A percentile compares a stretch with the other conserved stretches of the same genome.
Conservation (phyloP, 2,888 invertebrate species). For the Sarcophaga rosellei region DNA sequence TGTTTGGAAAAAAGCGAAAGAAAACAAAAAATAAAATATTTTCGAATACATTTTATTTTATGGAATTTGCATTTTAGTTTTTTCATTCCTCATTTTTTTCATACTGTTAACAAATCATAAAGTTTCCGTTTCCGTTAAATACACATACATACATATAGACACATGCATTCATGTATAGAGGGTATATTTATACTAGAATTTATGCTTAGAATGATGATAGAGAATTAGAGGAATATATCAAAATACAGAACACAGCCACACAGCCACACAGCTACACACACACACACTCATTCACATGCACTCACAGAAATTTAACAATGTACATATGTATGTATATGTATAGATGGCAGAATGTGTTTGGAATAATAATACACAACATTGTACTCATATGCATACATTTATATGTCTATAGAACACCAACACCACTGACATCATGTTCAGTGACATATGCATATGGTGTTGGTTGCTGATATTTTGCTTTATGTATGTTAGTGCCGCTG, state of each 20-base stretch:
- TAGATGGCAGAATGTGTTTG: constrained; percentile 15
- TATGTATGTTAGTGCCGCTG: constrained; percentile 37
- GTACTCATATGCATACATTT: background rate
- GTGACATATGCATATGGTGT: constrained; percentile 64
- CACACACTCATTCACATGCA: too few relatives aligned
- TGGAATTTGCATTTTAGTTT: constrained; percentile 18
- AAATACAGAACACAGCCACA: constrained; percentile 17
- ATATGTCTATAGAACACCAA: constrained; percentile 8
- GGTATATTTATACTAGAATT: constrained; percentile 21
- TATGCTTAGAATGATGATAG: constrained; percentile 42
- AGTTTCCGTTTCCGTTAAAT: constrained; percentile 65
- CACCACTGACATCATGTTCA: constrained; percentile 62
- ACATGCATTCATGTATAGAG: background rate
- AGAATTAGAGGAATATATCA: constrained; percentile 44
- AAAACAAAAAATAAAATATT: constrained; percentile 14
- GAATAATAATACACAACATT: constrained; percentile 37
- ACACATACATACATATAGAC: background rate
- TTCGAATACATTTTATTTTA: constrained; percentile 31
- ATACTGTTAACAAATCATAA: constrained; percentile 66
- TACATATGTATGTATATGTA: background rate
- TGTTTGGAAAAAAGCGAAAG: background rate
- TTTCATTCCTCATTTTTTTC: constrained; percentile 12
- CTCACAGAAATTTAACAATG: background rate
- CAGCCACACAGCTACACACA: background rate
- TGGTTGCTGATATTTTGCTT: constrained; percentile 43